Base-by-base conservation (phyloP, 2,113 vertebrate genomes). In the Numenius arquata region DNA sequence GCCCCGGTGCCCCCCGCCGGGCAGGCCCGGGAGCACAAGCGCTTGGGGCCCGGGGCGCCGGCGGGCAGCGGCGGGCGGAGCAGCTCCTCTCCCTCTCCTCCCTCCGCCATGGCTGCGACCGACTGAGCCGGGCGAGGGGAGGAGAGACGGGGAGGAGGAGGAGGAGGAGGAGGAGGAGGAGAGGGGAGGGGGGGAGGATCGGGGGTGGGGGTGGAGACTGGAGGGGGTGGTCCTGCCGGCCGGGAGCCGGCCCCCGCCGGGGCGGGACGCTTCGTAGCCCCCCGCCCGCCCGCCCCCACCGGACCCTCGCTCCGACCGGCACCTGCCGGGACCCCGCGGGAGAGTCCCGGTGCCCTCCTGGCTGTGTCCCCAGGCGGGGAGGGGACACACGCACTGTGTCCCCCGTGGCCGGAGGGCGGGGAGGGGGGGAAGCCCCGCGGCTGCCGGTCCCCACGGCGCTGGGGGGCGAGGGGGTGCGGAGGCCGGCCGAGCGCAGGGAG, bases 31-130 rank as follows among this genome's bases (percentile, higher is more conserved):
- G 99, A 97, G 97, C 99, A 99, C 88, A 98, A 98, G 95, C 99
- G 98, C 97, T 99, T 99, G 96, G 98, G 98, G 89, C 98, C 98
- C 97, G 98, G 98, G 88, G 98, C 98, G 68, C 98, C 98, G 50
- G 96, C 95, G 70, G 96, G 93, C 72, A 95, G 97, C 90, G 98
- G 98, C 95, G 97, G 98, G 95, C 95, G 98, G 95, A 98, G 96
- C 98, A 97, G 97, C 73, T 98, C 99, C 95, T 98, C 97, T 98
- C 98, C 98, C 97, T 99, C 98, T 93, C 99, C 97, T 99, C 99
- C 98, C 98, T 99, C 99, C 99, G 99, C 99, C 99, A 99, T 99
- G 98, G 98, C 98, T 98, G 98, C 98, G 98, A 98, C 96, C 96
- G 97, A 97, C 96, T 97, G 96, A 77, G 81, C 91, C 96, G 90